Evolutionary conservation across 2,888 invertebrate genomes (phyloP), one percentile per base, ranked within the genome.

Genomic region (Ennomos erosarius): DNA sequence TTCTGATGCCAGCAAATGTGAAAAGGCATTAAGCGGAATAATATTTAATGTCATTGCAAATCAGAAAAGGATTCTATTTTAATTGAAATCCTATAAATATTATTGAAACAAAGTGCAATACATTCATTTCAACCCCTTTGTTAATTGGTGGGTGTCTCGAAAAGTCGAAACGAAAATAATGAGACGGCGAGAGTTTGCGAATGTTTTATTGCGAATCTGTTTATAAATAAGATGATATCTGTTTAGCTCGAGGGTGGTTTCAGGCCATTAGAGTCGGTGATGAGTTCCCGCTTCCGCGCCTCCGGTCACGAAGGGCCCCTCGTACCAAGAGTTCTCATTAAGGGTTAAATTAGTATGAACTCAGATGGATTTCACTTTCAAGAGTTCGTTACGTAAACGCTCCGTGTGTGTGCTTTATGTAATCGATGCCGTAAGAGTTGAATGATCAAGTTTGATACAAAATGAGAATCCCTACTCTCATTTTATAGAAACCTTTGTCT

Each of bases 211-310:
- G 75, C 57, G 69, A 76, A 79, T 78, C 71, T 78, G 74, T 79
- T 78, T 76, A 79, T 80, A 75, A 78, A 79, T 81, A 74, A 78
- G 72, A 79, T 77, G 77, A 80, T 83, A 81, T 83, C 79, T 82
- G 74, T 82, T 85, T 82, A 84, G 82, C 78, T 79, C 73, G 69
- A 71, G 81, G 84, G 84, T 78, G 79, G 76, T 82, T 86, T 81
- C 82, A 77, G 74, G 76, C 79, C 87, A 87, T 89, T 89, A 89
- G 85, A 83, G 75, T 60, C 79, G 61, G 79, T 84, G 88, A 89
- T 87, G 88, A 85, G 84, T 75, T 78, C 82, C 78, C 78, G 79
- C 78, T 84, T 86, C 86, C 85, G 77, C 80, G 87, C 87, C 87
- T 84, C 82, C 77, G 87, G 87, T 71, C 81, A 84, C 63, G 78